Evolutionary conservation across 2,888 invertebrate species (phyloP).

Genomic region (Lasioglossum pauxillum): DNA sequence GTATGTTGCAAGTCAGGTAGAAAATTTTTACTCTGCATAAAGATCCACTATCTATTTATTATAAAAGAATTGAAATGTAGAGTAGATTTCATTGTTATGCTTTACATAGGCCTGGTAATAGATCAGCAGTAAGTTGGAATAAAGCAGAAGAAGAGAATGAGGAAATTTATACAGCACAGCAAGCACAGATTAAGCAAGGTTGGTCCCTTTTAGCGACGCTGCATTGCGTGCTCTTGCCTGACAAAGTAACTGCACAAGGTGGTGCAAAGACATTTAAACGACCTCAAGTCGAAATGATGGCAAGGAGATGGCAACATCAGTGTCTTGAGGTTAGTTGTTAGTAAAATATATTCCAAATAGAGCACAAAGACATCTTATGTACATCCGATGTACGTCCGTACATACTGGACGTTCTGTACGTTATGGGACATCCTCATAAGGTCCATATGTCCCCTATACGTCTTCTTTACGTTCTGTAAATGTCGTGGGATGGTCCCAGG

Average conservation of each 20-base stretch:
- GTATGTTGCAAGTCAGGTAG: too few relatives aligned
- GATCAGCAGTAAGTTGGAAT: conserved; percentile 88
- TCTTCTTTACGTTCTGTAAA: too few relatives aligned
- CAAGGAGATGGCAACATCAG: conserved; percentile 99
- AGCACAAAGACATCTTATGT: background rate
- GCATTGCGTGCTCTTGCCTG: conserved; percentile 97
- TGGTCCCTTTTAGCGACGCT: conserved; percentile 98
- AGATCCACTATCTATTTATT: background rate
- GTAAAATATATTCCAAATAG: background rate
- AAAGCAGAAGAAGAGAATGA: conserved; percentile 93
- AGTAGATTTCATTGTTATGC: conserved; percentile 10
- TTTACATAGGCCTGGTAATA: conserved; percentile 87
- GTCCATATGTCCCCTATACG: too few relatives aligned
- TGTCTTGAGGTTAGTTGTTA: conserved; percentile 92
- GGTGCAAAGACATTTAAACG: conserved; percentile 94
- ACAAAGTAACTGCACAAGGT: conserved; percentile 91
- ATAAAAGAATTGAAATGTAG: conserved; percentile 1
- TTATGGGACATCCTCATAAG: too few relatives aligned
- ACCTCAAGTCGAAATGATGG: conserved; percentile 99
- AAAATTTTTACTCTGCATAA: too few relatives aligned
- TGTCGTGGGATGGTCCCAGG: too few relatives aligned
- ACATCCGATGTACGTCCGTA: background rate
- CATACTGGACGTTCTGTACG: background rate
- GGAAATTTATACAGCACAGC: conserved; percentile 93
- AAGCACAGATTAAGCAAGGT: conserved; percentile 97